These are phyloP conservation scores for Brienomyrus brachyistius DNA, from an alignment of 2,113 vertebrate species.

Conservation along the genomic window DNA sequence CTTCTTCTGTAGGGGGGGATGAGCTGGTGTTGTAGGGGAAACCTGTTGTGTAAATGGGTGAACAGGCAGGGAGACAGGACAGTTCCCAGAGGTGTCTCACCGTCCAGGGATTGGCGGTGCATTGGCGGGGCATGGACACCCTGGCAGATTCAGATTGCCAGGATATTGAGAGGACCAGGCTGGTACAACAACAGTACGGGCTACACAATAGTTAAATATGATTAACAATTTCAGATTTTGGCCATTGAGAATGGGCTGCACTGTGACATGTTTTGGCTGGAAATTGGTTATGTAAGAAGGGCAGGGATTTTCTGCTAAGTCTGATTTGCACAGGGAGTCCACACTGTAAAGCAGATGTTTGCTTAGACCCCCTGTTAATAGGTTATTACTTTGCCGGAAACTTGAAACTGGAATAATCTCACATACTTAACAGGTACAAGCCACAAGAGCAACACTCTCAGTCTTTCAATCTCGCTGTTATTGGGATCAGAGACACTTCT, in stretches of 20 bases:
- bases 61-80: not conserved
- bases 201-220: not conserved
- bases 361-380: not conserved
- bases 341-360: not conserved
- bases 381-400: not conserved
- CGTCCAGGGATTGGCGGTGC: not conserved
- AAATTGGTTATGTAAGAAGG: constrained; percentile 37
- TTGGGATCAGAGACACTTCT: not conserved
- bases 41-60: not conserved
- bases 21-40: not conserved
- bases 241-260: constrained; percentile 32
- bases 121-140: not conserved
- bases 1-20: not conserved
- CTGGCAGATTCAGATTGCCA: not conserved
- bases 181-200: not conserved
- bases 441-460: not conserved
- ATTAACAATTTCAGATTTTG: not conserved
- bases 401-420: not conserved
- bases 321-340: not conserved
- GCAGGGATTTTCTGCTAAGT: constrained; percentile 8
- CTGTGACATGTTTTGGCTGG: constrained; percentile 36
- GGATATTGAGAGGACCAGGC: not conserved
- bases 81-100: not conserved
- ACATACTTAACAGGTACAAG: not conserved
- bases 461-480: not conserved